Evolutionary conservation across 2,113 vertebrate genomes (phyloP).

Genomic region (Ursus arctos): DNA sequence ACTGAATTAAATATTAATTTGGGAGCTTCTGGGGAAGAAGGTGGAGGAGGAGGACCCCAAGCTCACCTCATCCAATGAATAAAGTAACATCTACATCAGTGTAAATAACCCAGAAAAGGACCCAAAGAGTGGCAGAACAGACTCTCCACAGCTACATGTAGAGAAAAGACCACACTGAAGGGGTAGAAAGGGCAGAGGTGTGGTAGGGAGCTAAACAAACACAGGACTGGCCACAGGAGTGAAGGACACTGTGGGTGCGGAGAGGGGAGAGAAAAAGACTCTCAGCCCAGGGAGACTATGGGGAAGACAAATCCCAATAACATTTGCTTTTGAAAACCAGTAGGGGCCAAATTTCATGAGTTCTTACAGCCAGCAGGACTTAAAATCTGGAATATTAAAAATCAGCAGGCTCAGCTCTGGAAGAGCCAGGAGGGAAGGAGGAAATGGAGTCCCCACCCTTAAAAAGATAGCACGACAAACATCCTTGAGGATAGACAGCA

Average conservation of each 20-base stretch:
- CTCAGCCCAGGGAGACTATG: background rate
- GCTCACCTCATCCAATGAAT: background rate
- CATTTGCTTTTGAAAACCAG: background rate
- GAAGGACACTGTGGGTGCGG: background rate
- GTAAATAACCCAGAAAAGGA: background rate
- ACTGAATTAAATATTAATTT: conserved; percentile 33
- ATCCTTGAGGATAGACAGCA: background rate
- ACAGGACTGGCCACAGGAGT: background rate
- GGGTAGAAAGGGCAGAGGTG: background rate
- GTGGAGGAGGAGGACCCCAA: background rate
- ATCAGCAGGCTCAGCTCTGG: background rate
- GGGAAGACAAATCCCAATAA: background rate
- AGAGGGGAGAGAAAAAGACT: background rate
- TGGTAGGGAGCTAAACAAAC: background rate
- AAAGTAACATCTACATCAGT: background rate
- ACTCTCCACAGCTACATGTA: background rate
- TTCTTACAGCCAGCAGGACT: background rate
- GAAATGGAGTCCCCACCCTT: background rate
- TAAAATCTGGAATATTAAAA: background rate
- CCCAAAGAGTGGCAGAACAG: background rate
- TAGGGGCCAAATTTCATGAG: background rate
- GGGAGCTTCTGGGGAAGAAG: background rate
- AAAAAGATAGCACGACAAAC: background rate
- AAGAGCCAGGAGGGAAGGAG: background rate
- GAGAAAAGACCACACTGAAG: background rate